Evolutionary conservation across 2,888 invertebrate species (phyloP).

Genomic region (Agrilus biguttatus): DNA sequence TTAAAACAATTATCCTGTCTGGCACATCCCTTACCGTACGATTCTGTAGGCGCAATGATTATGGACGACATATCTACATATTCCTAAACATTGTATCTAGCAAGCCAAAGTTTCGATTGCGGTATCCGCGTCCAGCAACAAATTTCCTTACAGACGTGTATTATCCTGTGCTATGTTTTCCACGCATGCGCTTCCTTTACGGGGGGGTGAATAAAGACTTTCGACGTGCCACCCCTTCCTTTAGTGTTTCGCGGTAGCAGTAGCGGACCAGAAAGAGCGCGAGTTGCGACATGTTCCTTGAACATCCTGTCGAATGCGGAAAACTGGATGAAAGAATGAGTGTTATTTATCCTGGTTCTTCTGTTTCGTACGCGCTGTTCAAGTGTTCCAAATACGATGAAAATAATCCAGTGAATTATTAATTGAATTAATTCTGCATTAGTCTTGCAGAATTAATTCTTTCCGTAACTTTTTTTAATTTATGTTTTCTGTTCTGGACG

Average conservation of each 20-base stretch:
- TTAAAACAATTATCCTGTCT: too few species aligned
- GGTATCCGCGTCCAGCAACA: not conserved
- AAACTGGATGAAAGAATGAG: not conserved
- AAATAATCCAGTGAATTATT: not conserved
- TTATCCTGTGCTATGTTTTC: too few species aligned
- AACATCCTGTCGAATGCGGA: slow-evolving; percentile 2
- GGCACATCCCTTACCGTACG: too few species aligned
- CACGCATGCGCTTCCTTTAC: not conserved
- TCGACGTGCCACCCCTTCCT: slow-evolving; percentile 8
- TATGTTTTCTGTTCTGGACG: slow-evolving; percentile 1
- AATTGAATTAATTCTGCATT: slow-evolving; percentile 2
- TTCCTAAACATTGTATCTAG: not conserved
- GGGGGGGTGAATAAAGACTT: slow-evolving; percentile 7
- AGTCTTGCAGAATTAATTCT: not conserved
- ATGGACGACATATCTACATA: too few species aligned
- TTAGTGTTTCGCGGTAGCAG: slow-evolving; percentile 9
- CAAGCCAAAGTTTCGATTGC: not conserved
- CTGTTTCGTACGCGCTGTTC: not conserved
- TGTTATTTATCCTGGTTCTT: not conserved
- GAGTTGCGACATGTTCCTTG: slow-evolving; percentile 8
- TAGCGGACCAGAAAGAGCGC: slow-evolving; percentile 8
- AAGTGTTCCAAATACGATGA: not conserved
- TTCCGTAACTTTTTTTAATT: slow-evolving; percentile 5
- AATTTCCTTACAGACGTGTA: too few species aligned
- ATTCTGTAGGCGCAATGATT: too few species aligned